A percentile compares a stretch with the other conserved stretches of the same genome.
These are phyloP conservation scores for Cotesia chilonis DNA, from an alignment of 1,140 invertebrate genomes.

Conservation along the genomic window DNA sequence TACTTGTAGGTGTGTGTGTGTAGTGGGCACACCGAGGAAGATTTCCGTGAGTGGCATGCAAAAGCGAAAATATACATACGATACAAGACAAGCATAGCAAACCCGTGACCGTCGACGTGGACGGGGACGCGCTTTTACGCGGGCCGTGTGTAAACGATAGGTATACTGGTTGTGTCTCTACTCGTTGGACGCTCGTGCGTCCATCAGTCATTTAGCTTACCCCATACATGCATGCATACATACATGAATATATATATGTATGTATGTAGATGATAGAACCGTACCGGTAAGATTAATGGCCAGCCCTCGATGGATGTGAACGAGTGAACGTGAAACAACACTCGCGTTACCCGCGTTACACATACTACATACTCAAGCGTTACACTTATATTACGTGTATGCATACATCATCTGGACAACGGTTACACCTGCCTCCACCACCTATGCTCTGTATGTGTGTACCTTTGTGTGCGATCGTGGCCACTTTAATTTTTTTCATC, in stretches of 20 bases:
- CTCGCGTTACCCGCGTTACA: conserved; percentile 19
- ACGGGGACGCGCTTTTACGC: conserved; percentile 23
- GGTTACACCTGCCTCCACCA: conserved; percentile 24
- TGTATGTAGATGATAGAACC: no score
- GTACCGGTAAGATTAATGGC: conserved; percentile 26
- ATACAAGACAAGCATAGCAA: conserved; percentile 21
- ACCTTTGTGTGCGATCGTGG: not conserved
- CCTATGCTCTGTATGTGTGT: not conserved
- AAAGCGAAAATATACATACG: conserved; percentile 11
- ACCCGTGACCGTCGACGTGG: not conserved
- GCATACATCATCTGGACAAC: not conserved
- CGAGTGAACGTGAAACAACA: conserved; percentile 32
- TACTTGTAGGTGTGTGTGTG: not conserved
- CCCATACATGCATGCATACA: not conserved
- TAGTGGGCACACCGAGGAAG: not conserved
- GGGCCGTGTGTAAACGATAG: conserved; percentile 6
- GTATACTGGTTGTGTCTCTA: conserved; percentile 1
- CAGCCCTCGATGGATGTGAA: conserved; percentile 18
- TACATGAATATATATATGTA: no score
- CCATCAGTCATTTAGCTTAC: conserved; percentile 31
- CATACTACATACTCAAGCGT: conserved; percentile 1
- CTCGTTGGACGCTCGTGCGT: conserved; percentile 16
- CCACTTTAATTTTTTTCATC: conserved; percentile 9
- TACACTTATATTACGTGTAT: not conserved
- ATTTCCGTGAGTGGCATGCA: conserved; percentile 26